Base-by-base conservation (phyloP, 1,140 invertebrate species). In the Antheraea pernyi region DNA sequence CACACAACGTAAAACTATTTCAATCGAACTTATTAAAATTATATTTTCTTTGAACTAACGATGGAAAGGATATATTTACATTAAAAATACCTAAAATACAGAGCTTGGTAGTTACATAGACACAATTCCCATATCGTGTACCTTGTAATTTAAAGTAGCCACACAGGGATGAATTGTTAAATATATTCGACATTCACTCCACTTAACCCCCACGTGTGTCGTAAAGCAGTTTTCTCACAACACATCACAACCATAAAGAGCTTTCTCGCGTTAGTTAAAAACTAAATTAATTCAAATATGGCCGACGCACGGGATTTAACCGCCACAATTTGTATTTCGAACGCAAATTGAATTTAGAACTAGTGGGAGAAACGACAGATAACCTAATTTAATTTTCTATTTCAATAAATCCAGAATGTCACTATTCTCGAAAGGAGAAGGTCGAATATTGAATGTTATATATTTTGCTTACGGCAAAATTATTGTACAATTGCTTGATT, bases 201-300 rank as follows among this genome's bases (percentile, higher is more conserved):
- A 39, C 58, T 67, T 67, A 67, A 16, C 42, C 73, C n/a, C 73
- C 73, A 75, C 65, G 68, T 59, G 73, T 70, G 68, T 65, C 37
- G 68, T 72, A 75, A 71, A 71, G 71, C 73, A 69, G 59, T 75
- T 72, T 75, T 66, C 70, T 62, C 70, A 75, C 70, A 71, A 71
- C 63, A 67, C 70, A 68, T 59, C 69, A 66, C 69, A 70, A 70
- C 74, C 62, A 70, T 72, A 74, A 74, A 72, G 67, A 74, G 79
- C 68, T 81, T 84, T 81, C 80, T 82, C 79, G 83, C 81, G 78
- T 81, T 80, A 73, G 75, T 84, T 80, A 86, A 81, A 85, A 82
- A 80, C 71, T 73, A 80, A 83, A 84, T 86, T 85, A 85, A 82
- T 84, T 84, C 78, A 84, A 82, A 88, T 85, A 81, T 83, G 74